Base-by-base conservation (phyloP, 1,140 invertebrate species). In the Sitophilus oryzae region DNA sequence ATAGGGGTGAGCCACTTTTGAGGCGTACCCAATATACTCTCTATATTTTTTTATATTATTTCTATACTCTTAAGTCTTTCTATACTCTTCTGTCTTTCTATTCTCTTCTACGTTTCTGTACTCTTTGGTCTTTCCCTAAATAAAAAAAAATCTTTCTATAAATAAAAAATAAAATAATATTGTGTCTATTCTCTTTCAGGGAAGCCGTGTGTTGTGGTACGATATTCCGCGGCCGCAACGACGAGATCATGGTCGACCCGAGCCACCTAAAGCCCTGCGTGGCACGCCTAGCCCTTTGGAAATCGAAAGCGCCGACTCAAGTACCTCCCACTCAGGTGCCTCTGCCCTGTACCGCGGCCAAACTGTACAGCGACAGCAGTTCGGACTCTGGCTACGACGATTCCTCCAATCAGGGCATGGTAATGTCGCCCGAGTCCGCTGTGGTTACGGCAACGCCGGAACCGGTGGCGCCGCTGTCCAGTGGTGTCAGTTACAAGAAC, bases 161-260 rank as follows among this genome's bases (percentile, higher is more conserved):
- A n/a, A n/a, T n/a, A n/a, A n/a, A n/a, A n/a, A n/a, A n/a, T n/a
- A n/a, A n/a, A n/a, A n/a, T n/a, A n/a, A n/a, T n/a, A n/a, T n/a
- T n/a, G n/a, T n/a, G n/a, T n/a, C n/a, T 14, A 8, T 69, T 54
- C 57, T 60, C 59, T 77, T 71, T 19, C 66, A 88, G 85, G 63
- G 82, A 85, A 63, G 75, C 76, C 37, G 78, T 85, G 46, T 89
- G 86, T 66, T 88, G 86, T 70, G 85, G 85, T 14, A 80, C 77
- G 14, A 82, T 89, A 56, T 88, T 84, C 65, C 79, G 79, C 61
- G 84, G 84, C 6, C 77, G 74, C 18, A 77, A 77, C 62, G 80
- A 82, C 15, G 84, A 84, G 67, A 74, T 86, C 0, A 71, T 86
- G 19, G 72, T 86, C 2, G 82, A 86, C 65, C 75, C 76, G 14